Base-by-base conservation (phyloP, 2,113 vertebrate genomes). In the Hystrix cristata region DNA sequence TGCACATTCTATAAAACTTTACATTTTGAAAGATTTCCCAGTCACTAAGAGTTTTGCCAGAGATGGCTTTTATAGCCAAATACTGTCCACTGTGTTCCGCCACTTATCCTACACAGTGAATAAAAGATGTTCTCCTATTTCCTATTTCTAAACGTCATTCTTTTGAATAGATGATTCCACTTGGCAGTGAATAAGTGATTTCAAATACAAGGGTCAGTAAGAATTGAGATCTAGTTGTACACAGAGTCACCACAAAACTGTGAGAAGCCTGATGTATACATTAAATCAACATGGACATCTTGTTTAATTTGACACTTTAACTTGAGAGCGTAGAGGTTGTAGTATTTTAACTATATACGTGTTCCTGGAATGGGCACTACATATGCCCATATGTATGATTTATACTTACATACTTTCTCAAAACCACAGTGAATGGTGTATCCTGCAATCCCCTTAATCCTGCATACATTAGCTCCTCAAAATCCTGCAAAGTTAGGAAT, bases 301-400 rank as follows among this genome's bases (percentile, higher is more conserved):
- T 72, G 19, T n/a, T 90, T 91, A 78, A 69, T 62, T 80, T 84
- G 46, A 74, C 4, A 87, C 60, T 94, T 92, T n/a, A 76, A 93
- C 5, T 57, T 72, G 31, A 51, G 27, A 88, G 46, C 31, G 2
- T 55, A 8, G 21, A 64, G 10, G 2, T 46, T 62, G 72, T 76
- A 27, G 16, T 25, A 64, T 38, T 80, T 19, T 71, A 31, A 4
- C 59, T 65, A 14, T 78, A 27, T 11, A 12, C 11, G 12, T 29
- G 15, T 11, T 46, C 16, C n/a, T 80, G 19, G 18, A 81, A 72
- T 74, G 48, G 8, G 55, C 14, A 59, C 1, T 55, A 10, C 13
- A n/a, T 83, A 48, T 38, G 15, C 78, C n/a, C 46, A 51, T 57
- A 74, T 67, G n/a, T 27, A 78, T 5, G 18, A 48, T 18, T 55